Evolutionary conservation across 2,888 invertebrate genomes (phyloP).

Genomic region (Phytoseiulus persimilis): DNA sequence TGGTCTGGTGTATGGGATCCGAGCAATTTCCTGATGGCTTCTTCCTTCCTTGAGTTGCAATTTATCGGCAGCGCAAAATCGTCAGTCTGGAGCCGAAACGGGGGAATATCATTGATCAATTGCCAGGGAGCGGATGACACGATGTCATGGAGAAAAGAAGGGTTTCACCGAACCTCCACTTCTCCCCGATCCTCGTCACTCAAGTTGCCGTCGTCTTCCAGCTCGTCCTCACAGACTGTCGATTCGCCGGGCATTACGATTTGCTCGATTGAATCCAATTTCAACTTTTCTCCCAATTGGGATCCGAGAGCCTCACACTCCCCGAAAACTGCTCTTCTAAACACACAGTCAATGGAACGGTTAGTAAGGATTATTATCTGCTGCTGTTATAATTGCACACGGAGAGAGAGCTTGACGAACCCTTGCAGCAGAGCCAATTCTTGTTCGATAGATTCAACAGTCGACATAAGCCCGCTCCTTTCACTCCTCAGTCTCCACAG

Average conservation of each 20-base stretch:
- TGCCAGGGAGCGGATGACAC: no score
- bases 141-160: neutral
- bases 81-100: neutral
- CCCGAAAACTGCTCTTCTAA: no score
- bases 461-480: no score
- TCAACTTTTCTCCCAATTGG: neutral
- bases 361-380: no score
- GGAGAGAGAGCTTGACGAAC: no score
- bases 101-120: no score
- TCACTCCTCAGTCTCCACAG: no score
- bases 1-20: neutral
- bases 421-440: no score
- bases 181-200: conserved; percentile 44
- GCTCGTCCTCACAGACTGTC: neutral
- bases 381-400: no score
- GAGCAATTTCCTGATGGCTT: neutral
- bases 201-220: conserved; percentile 44
- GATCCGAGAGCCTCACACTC: neutral
- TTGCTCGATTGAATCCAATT: neutral
- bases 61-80: neutral
- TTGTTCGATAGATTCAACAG: no score
- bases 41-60: neutral
- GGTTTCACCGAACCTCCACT: neutral
- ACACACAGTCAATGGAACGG: no score
- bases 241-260: neutral